Evolutionary conservation across 2,888 invertebrate species (phyloP), one percentile per base, ranked within the genome.

Genomic region (Trisateles emortualis): DNA sequence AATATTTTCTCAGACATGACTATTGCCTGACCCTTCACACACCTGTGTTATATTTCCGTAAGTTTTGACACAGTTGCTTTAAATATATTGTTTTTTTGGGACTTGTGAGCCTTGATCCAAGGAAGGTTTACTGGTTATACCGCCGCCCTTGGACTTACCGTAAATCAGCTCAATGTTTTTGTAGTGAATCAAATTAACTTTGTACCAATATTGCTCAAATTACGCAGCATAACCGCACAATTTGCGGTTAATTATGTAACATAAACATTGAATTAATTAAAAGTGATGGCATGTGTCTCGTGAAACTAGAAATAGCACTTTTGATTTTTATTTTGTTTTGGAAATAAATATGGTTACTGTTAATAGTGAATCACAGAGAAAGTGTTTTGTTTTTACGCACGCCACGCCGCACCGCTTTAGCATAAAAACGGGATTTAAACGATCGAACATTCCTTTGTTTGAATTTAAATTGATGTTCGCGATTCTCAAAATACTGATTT

Each of bases 371-470:
- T 36, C 19, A 36, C 5, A 10, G 17, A 36, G 36, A 36, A 36
- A 39, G 39, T 39, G 39, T 10, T 17, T 39, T 22, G 22, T 39
- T 39, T 22, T n/a, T 10, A n/a, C n/a, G n/a, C n/a, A n/a, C n/a
- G n/a, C n/a, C n/a, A n/a, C n/a, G n/a, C n/a, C n/a, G 17, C 1
- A 11, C 8, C 8, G n/a, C 3, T 6, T 22, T 8, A 2, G 3
- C 39, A 22, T 5, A 24, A 22, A 8, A 11, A 39, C 22, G 22
- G 39, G 19, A 39, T 22, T 39, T 6, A 13, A 22, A 22, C 11
- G 39, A 39, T 39, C 11, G 19, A 39, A 39, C 39, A 39, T 39
- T 39, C 39, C 13, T 39, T 36, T n/a, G n/a, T 39, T 17, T 39
- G 19, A 39, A 39, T 39, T 39, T 19, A 39, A 22, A 39, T 39